Evolutionary conservation across 2,113 vertebrate genomes (phyloP).

Genomic region (Cyanistes caeruleus): DNA sequence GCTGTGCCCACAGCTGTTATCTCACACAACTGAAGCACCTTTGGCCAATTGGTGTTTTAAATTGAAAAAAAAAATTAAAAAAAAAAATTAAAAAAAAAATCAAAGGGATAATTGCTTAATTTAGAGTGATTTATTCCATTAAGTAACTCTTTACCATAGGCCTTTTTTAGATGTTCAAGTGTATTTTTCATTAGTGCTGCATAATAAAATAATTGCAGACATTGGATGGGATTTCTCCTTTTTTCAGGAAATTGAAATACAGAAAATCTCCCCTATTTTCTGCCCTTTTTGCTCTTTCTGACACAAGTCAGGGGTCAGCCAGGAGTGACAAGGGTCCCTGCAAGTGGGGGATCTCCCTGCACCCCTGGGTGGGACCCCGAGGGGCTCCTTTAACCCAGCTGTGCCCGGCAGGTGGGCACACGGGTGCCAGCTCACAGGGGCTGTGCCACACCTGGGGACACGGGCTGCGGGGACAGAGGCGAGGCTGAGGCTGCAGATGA

Average conservation of each 20-base stretch:
- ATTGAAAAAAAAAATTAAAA: slow-evolving; percentile 23
- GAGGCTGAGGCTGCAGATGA: background rate
- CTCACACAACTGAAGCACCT: background rate
- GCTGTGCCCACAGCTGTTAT: background rate
- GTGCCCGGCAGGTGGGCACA: background rate
- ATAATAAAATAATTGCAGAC: slow-evolving; percentile 73
- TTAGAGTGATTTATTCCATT: slow-evolving; percentile 71
- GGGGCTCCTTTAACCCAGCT: background rate
- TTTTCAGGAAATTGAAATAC: background rate
- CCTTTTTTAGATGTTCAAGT: slow-evolving; percentile 59
- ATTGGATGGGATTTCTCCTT: slow-evolving; percentile 38
- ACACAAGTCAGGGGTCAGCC: background rate
- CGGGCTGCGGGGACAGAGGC: rapidly evolving
- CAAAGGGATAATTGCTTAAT: slow-evolving; percentile 67
- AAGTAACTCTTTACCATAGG: slow-evolving; percentile 59
- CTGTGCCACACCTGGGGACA: background rate
- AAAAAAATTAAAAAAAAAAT: slow-evolving; percentile 23
- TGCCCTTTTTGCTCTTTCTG: background rate
- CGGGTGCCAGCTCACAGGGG: background rate
- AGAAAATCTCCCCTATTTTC: background rate
- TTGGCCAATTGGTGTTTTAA: background rate
- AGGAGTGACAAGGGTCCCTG: background rate
- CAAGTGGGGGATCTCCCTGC: rapidly evolving
- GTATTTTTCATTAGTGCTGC: slow-evolving; percentile 70
- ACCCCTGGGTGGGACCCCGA: rapidly evolving